Base-by-base conservation (phyloP, 2,797 vertebrate genomes). In the Pelochelys cantorii region DNA sequence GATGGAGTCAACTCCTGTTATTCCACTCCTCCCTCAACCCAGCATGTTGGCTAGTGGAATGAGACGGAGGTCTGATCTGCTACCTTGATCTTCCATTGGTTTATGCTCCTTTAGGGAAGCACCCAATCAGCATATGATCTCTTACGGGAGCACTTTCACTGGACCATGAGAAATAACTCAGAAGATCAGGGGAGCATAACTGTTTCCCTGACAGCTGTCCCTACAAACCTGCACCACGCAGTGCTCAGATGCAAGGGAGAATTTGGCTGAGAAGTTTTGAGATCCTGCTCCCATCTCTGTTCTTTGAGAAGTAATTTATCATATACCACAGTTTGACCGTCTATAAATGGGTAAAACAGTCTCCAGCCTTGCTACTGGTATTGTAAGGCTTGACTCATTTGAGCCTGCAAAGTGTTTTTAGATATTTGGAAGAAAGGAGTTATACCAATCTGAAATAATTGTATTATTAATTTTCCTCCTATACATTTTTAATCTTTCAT, bases 241-340 rank as follows among this genome's bases (percentile, higher is more conserved):
- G 20, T 0, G 25, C 23, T 78, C 54, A 89, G 82, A 56, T 65
- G 42, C 84, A 81, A 86, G 82, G 62, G n/a, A 71, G 23, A 56
- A 92, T 85, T 71, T 5, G 18, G 55, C 57, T 79, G 88, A 79
- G 55, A 94, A 79, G 23, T 79, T 93, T 92, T 65, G 83, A 79
- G 79, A 59, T 5, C 1, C 0, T 48, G n/a, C 84, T 93, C 34
- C 79, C 81, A 59, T 37, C 57, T 56, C 62, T 1, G 80, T 4
- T 34, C 34, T 42, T 92, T 87, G 62, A 81, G 55, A 75, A 27
- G 6, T 57, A 31, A 60, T 92, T 88, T 94, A 94, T 89, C 75
- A 37, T 56, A 84, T 92, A 83, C 88, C 57, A 25, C 52, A 56
- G 84, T 71, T 42, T 88, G 86, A 83, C 90, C 75, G 87, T 91